Conservation (phyloP, 2,888 invertebrate species). For the Mythimna lalbum region DNA sequence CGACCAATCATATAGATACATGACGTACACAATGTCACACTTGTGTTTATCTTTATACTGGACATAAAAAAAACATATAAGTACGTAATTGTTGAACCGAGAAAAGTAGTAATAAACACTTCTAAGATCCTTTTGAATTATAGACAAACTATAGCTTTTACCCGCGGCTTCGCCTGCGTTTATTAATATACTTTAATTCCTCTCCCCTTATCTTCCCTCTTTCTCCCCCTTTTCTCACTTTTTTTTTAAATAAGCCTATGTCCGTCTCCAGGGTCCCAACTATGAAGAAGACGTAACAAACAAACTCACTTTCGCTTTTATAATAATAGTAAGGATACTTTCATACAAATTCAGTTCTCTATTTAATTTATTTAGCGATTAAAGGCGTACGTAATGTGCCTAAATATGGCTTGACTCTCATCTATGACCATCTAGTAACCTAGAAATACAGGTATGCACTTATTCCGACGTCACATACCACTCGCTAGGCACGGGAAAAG, state of each 20-base stretch:
- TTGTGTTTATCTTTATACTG: neutral
- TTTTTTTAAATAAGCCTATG: no score
- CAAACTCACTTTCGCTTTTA: no score
- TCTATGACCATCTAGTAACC: conserved; percentile 43
- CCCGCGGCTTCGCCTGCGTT: no score
- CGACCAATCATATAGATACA: no score
- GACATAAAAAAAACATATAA: neutral
- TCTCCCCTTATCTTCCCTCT: no score
- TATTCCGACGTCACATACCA: conserved; percentile 59
- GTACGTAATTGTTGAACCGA: neutral
- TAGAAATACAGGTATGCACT: conserved; percentile 63
- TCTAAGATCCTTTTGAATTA: neutral
- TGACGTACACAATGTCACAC: neutral
- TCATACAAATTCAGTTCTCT: no score
- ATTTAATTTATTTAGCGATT: neutral
- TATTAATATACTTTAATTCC: no score
- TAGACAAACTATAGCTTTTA: no score
- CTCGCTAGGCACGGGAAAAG: conserved; percentile 60
- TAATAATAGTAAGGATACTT: no score
- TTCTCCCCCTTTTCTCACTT: no score
- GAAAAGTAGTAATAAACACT: neutral
- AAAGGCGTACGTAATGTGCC: neutral
- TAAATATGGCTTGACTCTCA: neutral
- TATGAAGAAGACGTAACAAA: no score
- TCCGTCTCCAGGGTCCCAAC: no score